Conservation (phyloP, 1,140 invertebrate genomes). For the Caenorhabditis elegans region DNA sequence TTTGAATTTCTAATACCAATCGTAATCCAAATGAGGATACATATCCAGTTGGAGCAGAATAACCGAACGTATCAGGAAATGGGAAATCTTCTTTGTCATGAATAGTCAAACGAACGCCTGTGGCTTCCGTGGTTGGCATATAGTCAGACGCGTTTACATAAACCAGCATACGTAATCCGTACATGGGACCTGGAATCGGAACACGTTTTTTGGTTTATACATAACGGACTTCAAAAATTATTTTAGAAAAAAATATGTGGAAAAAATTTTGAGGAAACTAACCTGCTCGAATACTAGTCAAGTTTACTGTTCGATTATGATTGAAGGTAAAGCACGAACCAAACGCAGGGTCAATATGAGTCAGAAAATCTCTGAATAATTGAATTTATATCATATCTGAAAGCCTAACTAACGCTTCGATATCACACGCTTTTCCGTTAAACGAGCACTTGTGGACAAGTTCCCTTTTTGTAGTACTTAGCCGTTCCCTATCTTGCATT, state of each 20-base stretch:
- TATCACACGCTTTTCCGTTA: constrained; percentile 59
- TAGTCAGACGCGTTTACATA: constrained; percentile 59
- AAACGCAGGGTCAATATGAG: constrained; percentile 52
- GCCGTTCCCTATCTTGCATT: constrained; percentile 46
- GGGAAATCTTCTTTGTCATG: constrained; percentile 62
- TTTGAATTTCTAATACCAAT: constrained; percentile 39
- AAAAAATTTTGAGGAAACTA: too few species aligned
- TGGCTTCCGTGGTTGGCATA: constrained; percentile 57
- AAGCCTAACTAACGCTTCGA: constrained; percentile 49
- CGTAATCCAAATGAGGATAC: constrained; percentile 62
- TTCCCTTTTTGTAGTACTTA: constrained; percentile 57
- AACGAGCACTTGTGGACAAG: constrained; percentile 61
- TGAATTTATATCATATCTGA: background rate
- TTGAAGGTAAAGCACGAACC: constrained; percentile 59
- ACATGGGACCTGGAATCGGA: constrained; percentile 52
- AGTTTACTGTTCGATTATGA: constrained; percentile 51
- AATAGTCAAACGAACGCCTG: constrained; percentile 56
- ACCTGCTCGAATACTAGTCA: constrained; percentile 56
- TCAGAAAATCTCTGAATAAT: constrained; percentile 53
- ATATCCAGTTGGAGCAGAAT: constrained; percentile 63
- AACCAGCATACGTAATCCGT: constrained; percentile 55
- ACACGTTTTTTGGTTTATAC: too few species aligned
- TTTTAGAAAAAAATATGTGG: too few species aligned
- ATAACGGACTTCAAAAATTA: too few species aligned
- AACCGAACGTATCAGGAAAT: constrained; percentile 61